Evolutionary conservation across 2,113 vertebrate genomes (phyloP).

Genomic region (Sander vitreus): DNA sequence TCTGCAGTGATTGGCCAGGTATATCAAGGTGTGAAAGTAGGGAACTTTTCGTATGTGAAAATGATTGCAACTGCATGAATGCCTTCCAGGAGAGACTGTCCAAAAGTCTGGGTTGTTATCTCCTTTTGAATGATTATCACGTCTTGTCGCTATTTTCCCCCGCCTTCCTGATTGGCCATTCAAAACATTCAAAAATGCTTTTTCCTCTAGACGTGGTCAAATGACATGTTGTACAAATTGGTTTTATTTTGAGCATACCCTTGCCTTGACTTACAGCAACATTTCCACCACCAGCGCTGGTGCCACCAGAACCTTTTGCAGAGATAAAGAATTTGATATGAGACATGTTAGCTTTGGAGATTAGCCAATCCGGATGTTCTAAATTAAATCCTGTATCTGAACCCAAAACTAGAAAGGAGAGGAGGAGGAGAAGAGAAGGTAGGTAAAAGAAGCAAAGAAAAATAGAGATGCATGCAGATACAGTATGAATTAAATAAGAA

Average conservation of each 20-base stretch:
- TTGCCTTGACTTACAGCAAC: neutral
- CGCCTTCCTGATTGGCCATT: neutral
- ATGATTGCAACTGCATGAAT: no score
- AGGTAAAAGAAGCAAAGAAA: neutral
- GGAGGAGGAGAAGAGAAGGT: neutral
- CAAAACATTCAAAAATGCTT: no score
- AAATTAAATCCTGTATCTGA: neutral
- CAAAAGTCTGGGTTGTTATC: no score
- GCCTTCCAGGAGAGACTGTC: no score
- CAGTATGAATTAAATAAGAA: neutral
- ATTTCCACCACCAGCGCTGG: neutral
- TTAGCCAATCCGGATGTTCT: neutral
- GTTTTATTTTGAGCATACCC: neutral
- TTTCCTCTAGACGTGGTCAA: no score
- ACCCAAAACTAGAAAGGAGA: neutral
- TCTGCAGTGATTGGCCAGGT: neutral
- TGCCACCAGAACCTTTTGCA: neutral
- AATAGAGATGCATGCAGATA: neutral
- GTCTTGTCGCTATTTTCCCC: neutral
- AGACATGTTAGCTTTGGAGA: neutral
- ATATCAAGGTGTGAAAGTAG: neutral
- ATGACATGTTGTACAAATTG: no score
- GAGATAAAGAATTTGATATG: neutral
- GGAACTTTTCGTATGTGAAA: no score
- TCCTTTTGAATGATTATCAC: neutral